Conservation (phyloP, 2,113 vertebrate species). For the Oncorhynchus kisutch region DNA sequence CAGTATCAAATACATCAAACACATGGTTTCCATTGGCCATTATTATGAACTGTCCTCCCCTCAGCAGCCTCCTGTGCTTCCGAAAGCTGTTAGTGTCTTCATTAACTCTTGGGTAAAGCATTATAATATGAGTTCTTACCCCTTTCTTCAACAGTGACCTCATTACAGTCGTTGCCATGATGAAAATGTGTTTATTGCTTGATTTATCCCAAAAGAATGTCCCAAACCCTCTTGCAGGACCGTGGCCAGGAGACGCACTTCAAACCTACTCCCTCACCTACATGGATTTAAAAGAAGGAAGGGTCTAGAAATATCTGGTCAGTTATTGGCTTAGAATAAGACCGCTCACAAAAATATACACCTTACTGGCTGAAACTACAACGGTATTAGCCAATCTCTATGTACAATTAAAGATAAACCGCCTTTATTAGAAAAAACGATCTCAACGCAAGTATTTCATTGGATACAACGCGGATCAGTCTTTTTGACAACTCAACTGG, state of each 20-base stretch:
- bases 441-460: slow-evolving; percentile 7
- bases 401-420: background rate
- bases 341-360: background rate
- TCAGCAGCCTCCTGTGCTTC: background rate
- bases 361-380: slow-evolving; percentile 10
- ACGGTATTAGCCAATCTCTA: slow-evolving; percentile 10
- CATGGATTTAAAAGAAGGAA: slow-evolving; percentile 31
- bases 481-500: background rate
- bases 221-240: slow-evolving; percentile 4
- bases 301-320: background rate
- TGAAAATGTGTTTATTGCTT: slow-evolving; percentile 16
- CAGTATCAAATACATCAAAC: too few species aligned
- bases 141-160: slow-evolving; percentile 63
- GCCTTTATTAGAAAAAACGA: background rate
- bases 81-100: slow-evolving; percentile 1
- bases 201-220: background rate
- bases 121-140: slow-evolving; percentile 52
- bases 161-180: slow-evolving; percentile 66
- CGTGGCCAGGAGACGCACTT: background rate
- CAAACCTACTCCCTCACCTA: background rate
- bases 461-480: slow-evolving; percentile 16
- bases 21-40: too few species aligned
- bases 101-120: background rate
- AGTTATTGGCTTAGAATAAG: slow-evolving; percentile 27
- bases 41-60: too few species aligned